Conservation (phyloP, 2,113 vertebrate species). For the Cebidichthys violaceus region DNA sequence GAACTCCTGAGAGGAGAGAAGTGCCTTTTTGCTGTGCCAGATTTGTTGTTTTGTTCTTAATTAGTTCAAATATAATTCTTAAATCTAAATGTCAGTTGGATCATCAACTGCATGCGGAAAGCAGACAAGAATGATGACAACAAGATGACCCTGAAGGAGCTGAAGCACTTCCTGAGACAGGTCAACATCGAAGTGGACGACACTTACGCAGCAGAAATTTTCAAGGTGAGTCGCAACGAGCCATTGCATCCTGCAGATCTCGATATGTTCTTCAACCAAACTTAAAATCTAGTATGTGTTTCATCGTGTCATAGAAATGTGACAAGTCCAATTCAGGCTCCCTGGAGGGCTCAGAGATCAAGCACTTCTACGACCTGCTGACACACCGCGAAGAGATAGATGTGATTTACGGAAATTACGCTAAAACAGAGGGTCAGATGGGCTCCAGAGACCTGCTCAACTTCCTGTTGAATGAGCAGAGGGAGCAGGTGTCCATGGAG, state of each 20-base stretch:
- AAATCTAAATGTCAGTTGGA: conserved; percentile 89
- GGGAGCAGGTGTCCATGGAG: conserved; percentile 79
- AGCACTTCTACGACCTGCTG: conserved; percentile 91
- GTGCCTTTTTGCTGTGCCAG: not conserved
- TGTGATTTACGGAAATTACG: conserved; percentile 83
- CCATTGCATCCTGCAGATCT: not conserved
- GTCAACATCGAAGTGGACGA: conserved; percentile 92
- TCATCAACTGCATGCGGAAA: conserved; percentile 92
- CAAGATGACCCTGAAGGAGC: conserved; percentile 94
- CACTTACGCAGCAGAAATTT: conserved; percentile 89
- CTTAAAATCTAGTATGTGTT: not conserved
- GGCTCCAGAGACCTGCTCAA: conserved; percentile 83
- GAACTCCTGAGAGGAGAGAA: not conserved
- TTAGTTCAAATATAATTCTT: conserved; percentile 77
- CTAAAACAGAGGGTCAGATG: conserved; percentile 79
- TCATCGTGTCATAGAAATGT: conserved; percentile 84
- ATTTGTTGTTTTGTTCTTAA: not conserved
- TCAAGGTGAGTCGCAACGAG: conserved; percentile 81
- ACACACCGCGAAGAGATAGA: conserved; percentile 91
- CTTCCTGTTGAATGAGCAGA: conserved; percentile 88
- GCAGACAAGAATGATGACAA: conserved; percentile 96
- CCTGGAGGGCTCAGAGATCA: conserved; percentile 93
- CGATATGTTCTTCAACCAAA: too few relatives aligned
- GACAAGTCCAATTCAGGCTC: conserved; percentile 90
- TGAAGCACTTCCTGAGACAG: conserved; percentile 92